Percentiles rank a stretch among this genome's conserved stretches.
Evolutionary conservation across 2,113 vertebrate genomes (phyloP).

Genomic region (Lasiurus cinereus): DNA sequence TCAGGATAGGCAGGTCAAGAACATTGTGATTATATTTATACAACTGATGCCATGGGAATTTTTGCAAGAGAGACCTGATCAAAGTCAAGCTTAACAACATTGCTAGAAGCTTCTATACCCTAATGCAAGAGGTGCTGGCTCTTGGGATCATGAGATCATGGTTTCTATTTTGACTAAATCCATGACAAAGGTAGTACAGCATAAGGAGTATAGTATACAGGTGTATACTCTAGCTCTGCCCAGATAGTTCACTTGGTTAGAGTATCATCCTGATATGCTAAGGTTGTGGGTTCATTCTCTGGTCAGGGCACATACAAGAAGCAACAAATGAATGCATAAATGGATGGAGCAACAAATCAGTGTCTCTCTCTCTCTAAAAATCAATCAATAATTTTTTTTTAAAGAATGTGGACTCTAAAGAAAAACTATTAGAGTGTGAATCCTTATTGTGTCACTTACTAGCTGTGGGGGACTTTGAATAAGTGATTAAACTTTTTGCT

Average conservation of each 20-base stretch:
- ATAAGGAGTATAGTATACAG: background rate
- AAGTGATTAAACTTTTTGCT: slow-evolving; percentile 25
- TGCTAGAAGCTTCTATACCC: background rate
- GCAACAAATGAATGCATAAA: background rate
- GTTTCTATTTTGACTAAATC: slow-evolving; percentile 2
- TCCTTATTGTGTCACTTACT: background rate
- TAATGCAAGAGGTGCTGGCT: background rate
- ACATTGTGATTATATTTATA: slow-evolving; percentile 33
- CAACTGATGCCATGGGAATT: background rate
- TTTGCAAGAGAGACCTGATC: slow-evolving; percentile 2
- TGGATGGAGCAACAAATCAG: background rate
- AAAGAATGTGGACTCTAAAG: background rate
- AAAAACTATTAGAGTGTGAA: slow-evolving; percentile 21
- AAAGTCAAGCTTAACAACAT: background rate
- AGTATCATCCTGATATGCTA: background rate
- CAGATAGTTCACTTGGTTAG: background rate
- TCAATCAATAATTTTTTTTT: background rate
- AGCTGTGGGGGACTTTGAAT: background rate
- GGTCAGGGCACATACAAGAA: background rate
- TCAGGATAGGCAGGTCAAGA: slow-evolving; percentile 51
- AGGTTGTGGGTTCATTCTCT: background rate
- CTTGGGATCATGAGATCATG: background rate
- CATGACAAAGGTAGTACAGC: background rate
- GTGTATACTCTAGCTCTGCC: background rate
- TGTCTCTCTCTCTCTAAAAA: background rate